Base-by-base conservation (phyloP, 2,888 invertebrate species). In the Steinernema scapterisci region DNA sequence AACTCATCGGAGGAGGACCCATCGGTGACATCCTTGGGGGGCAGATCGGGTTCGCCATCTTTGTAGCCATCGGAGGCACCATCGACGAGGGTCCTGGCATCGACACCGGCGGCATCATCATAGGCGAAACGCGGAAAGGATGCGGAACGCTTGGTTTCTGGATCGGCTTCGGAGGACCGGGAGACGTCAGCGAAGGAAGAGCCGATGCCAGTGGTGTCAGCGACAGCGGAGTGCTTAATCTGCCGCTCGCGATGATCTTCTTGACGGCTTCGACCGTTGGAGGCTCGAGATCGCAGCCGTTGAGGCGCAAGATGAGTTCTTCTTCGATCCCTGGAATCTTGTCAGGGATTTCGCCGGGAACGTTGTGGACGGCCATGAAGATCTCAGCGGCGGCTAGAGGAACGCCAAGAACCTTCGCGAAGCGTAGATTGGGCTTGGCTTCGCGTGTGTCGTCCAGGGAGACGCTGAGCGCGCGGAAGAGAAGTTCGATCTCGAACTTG, bases 401-500 rank as follows among this genome's bases (percentile, higher is more conserved):
- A 38, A 21, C 16, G 11, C 63, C n/a, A 1, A 63, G 21, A 16
- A 38, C 3, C 16, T 38, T 27, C 16, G 63, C 63, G 19, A 63
- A 63, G 1, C 27, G 27, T 16, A 63, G 38, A 31, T 16, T 16
- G 3, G 63, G 7, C 38, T 63, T 38, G 16, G 23, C 31, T 16
- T 11, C 16, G 1, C 16, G 16, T 6, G 16, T 7, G 2, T 38
- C 25, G 38, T 63, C 63, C 25, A 63, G 38, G 6, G 16, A 1
- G 16, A 63, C 38, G 63, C 25, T 13, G 7, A 63, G 63, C 16
- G 23, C 63, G 7, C 63, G 63, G 27, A 63, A 63, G 16, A 63
- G 25, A 63, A 63, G 27, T 63, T 63, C 63, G 31, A 63, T 63
- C 19, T 63, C 63, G 38, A 63, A 63, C 63, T 63, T 63, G 16